phyloP scores from a whole-genome alignment of 2,888 invertebrate genomes.

The Pyrrhosoma nymphula region DNA sequence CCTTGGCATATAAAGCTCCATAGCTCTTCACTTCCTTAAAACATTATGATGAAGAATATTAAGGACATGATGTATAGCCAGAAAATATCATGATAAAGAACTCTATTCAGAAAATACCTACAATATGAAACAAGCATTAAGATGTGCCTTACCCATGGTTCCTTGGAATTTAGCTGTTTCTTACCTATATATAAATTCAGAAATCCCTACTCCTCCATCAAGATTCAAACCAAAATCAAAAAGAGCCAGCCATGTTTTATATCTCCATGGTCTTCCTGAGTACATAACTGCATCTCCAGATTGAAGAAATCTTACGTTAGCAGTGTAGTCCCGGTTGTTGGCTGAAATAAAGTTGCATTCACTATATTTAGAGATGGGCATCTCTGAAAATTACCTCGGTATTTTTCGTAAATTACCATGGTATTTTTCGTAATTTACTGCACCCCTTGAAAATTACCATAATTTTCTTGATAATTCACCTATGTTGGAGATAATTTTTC shows the following conservation, averaged over 20 bases:
- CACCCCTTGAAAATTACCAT: too few relatives aligned
- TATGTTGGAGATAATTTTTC: too few relatives aligned
- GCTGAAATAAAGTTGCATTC: constrained; percentile 72
- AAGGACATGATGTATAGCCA: too few relatives aligned
- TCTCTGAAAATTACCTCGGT: too few relatives aligned
- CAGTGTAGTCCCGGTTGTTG: constrained; percentile 72
- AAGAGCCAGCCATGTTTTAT: constrained; percentile 72
- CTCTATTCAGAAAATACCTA: not conserved
- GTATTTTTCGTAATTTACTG: too few relatives aligned
- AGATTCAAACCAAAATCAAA: constrained; percentile 75
- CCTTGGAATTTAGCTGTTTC: not conserved
- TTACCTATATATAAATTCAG: constrained; percentile 76
- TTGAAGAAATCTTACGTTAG: constrained; percentile 72
- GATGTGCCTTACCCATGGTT: not conserved
- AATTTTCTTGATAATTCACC: too few relatives aligned
- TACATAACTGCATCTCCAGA: constrained; percentile 71
- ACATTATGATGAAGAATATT: too few relatives aligned
- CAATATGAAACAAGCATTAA: not conserved
- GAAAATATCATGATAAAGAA: too few relatives aligned
- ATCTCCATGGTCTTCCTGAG: constrained; percentile 75
- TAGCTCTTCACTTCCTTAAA: too few relatives aligned
- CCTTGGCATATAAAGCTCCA: too few relatives aligned
- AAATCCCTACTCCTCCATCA: constrained; percentile 76
- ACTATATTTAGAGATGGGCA: too few relatives aligned
- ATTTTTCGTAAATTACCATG: too few relatives aligned